These are phyloP conservation scores for Brachynemurus nebulosus DNA, from an alignment of 2,888 invertebrate genomes.

Conservation along the genomic window DNA sequence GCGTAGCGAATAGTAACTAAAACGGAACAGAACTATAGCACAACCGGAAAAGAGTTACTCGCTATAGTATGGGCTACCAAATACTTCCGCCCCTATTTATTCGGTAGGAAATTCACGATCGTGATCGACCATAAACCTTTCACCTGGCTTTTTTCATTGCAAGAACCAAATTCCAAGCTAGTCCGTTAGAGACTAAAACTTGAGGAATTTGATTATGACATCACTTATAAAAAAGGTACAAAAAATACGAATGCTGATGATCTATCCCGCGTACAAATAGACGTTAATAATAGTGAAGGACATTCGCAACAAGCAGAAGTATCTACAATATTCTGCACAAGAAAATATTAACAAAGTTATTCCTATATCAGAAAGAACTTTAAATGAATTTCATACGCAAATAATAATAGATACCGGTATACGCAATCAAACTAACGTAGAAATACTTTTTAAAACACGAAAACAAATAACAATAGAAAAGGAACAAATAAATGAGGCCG, in stretches of 20 bases:
- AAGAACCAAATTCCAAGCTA: constrained; percentile 21
- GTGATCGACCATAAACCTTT: constrained; percentile 26
- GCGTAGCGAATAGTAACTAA: constrained; percentile 4
- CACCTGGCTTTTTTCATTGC: constrained; percentile 24
- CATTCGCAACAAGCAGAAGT: not conserved
- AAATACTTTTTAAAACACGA: not conserved
- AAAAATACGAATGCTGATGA: constrained; percentile 17
- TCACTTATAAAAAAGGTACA: constrained; percentile 20
- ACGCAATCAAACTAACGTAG: not conserved
- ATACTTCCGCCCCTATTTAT: constrained; percentile 20
- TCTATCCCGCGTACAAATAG: constrained; percentile 9
- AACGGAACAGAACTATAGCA: constrained; percentile 8
- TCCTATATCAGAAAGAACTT: not conserved
- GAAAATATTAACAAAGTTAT: not conserved
- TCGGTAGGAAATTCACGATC: constrained; percentile 25
- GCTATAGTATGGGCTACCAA: not conserved
- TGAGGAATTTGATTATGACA: constrained; percentile 22
- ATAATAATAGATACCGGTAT: not conserved
- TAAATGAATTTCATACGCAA: constrained; percentile 1
- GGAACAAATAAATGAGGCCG: not conserved
- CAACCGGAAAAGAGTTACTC: constrained; percentile 1
- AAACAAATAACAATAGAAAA: not conserved
- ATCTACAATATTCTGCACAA: not conserved
- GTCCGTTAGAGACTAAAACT: constrained; percentile 22
- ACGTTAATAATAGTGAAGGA: constrained; percentile 2